Evolutionary conservation across 2,888 invertebrate genomes (phyloP).

Genomic region (Ormyrus nitidulus): DNA sequence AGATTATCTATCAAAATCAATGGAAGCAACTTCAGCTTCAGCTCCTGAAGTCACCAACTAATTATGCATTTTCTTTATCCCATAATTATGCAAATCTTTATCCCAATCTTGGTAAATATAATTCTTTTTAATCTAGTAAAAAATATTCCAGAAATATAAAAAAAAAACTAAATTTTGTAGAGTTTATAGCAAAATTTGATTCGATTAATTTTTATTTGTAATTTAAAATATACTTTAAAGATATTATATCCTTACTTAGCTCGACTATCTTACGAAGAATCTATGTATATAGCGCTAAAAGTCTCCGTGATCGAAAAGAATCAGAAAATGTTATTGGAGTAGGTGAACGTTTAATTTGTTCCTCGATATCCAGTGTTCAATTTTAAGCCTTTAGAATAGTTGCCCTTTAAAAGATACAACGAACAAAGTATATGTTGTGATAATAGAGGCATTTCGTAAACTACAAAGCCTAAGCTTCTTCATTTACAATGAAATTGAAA

Average conservation of each 20-base stretch:
- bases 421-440: conserved; percentile 51
- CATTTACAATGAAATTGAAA: conserved; percentile 37
- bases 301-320: conserved; percentile 81
- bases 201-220: no score
- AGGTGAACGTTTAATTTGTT: conserved; percentile 66
- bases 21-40: conserved; percentile 71
- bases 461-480: conserved; percentile 28
- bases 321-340: conserved; percentile 76
- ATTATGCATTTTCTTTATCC: no score
- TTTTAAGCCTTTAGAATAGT: conserved; percentile 41
- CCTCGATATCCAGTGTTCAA: conserved; percentile 74
- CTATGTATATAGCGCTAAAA: conserved; percentile 79
- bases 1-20: conserved; percentile 69
- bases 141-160: not conserved
- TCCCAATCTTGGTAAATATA: conserved; percentile 77
- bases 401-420: conserved; percentile 32
- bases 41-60: conserved; percentile 61
- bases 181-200: no score
- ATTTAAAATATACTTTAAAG: no score
- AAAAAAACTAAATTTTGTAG: no score
- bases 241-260: conserved; percentile 75
- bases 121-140: conserved; percentile 57
- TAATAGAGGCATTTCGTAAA: conserved; percentile 45
- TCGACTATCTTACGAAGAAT: conserved; percentile 82
- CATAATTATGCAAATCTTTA: conserved; percentile 67